Evolutionary conservation across 2,113 vertebrate genomes (phyloP).

Genomic region (Heterotilapia buettikoferi): DNA sequence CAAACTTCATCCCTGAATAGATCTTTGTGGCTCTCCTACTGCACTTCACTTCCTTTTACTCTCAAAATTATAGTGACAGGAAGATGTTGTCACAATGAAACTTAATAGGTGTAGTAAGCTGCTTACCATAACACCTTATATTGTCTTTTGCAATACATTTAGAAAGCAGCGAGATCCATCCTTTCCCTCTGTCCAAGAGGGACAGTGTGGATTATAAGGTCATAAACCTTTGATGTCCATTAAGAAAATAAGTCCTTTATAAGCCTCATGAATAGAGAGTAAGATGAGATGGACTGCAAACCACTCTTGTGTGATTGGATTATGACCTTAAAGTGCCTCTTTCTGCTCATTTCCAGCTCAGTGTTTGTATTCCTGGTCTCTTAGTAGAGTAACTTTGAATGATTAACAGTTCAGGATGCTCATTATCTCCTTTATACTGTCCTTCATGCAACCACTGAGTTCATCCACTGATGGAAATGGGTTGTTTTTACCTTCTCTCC

Average conservation of each 20-base stretch:
- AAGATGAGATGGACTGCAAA: not conserved
- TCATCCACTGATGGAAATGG: not conserved
- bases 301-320: not conserved
- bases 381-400: not conserved
- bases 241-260: not conserved
- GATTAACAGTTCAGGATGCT: not conserved
- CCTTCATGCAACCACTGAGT: not conserved
- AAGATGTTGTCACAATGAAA: not conserved
- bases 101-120: not conserved
- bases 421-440: not conserved
- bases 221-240: not conserved
- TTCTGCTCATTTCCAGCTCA: not conserved
- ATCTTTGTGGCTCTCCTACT: not conserved
- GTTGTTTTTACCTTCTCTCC: not conserved
- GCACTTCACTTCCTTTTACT: not conserved
- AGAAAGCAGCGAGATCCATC: not conserved
- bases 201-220: not conserved
- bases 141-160: fast-evolving
- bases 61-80: not conserved
- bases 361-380: not conserved
- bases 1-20: not conserved
- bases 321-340: not conserved
- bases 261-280: not conserved
- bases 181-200: not conserved
- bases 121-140: not conserved